Percentiles rank a stretch among this genome's conserved stretches.
These are phyloP conservation scores for Exephanes ischioxanthus DNA, from an alignment of 2,888 invertebrate species.

Conservation along the genomic window DNA sequence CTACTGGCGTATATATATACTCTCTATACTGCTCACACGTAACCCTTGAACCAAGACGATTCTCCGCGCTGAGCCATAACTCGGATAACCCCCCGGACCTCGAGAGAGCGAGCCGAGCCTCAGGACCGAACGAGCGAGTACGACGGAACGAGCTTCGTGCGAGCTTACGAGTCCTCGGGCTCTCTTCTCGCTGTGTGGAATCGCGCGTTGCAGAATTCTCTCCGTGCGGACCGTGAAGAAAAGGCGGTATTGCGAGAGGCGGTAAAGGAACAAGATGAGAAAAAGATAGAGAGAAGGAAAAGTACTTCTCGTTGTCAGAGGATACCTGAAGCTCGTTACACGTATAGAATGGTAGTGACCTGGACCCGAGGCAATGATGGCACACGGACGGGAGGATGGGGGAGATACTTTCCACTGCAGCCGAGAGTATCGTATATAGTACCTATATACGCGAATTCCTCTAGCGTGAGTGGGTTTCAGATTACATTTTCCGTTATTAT, in stretches of 20 bases:
- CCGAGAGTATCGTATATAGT: background rate
- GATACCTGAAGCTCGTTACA: slow-evolving; percentile 64
- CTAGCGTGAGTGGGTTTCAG: slow-evolving; percentile 48
- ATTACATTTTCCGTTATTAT: slow-evolving; percentile 60
- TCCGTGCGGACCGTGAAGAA: slow-evolving; percentile 20
- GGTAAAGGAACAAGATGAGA: slow-evolving; percentile 48
- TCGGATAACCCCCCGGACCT: slow-evolving; percentile 63
- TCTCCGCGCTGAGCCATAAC: slow-evolving; percentile 56
- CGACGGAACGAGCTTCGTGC: slow-evolving; percentile 22
- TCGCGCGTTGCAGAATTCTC: slow-evolving; percentile 3
- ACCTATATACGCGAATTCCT: slow-evolving; percentile 48
- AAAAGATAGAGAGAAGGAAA: slow-evolving; percentile 41
- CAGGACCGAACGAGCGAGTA: slow-evolving; percentile 22
- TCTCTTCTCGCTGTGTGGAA: background rate
- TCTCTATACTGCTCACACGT: slow-evolving; percentile 51
- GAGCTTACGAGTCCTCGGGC: slow-evolving; percentile 50
- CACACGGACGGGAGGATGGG: slow-evolving; percentile 12
- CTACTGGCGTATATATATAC: slow-evolving; percentile 1
- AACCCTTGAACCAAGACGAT: slow-evolving; percentile 65
- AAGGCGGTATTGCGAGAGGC: slow-evolving; percentile 21
- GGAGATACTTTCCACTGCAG: slow-evolving; percentile 14
- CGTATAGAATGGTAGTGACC: slow-evolving; percentile 63
- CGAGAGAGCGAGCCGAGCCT: slow-evolving; percentile 1
- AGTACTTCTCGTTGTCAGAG: slow-evolving; percentile 64
- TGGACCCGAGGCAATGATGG: slow-evolving; percentile 43